These are phyloP conservation scores for Abramis brama DNA, from an alignment of 2,113 vertebrate species.

Conservation along the genomic window DNA sequence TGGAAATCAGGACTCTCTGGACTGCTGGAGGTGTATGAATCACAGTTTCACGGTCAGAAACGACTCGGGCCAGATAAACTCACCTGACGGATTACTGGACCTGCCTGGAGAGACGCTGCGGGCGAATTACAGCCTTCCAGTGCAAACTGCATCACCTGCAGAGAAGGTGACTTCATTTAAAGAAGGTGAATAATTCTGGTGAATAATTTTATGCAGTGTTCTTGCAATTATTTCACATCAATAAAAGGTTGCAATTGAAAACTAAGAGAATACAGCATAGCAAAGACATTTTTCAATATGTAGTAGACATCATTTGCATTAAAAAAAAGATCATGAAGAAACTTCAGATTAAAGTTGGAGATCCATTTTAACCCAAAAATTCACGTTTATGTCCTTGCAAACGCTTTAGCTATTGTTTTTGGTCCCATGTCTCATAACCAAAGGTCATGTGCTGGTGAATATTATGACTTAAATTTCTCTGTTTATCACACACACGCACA, in stretches of 20 bases:
- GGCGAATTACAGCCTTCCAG: slow-evolving; percentile 95
- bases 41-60: neutral
- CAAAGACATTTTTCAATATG: too few relatives aligned
- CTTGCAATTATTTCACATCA: neutral
- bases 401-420: neutral
- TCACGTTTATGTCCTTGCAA: neutral
- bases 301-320: neutral
- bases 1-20: neutral
- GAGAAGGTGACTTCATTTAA: neutral
- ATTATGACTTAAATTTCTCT: neutral
- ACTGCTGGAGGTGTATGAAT: slow-evolving; percentile 11
- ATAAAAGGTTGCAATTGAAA: neutral
- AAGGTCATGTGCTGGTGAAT: neutral
- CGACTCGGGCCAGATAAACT: slow-evolving; percentile 67
- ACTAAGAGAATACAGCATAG: neutral
- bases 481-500: too few relatives aligned
- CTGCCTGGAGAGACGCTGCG: slow-evolving; percentile 89
- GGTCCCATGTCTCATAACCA: neutral
- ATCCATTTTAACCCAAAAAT: neutral
- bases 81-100: slow-evolving; percentile 96
- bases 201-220: neutral
- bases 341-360: neutral
- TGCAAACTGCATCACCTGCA: slow-evolving; percentile 93
- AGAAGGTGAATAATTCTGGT: neutral
- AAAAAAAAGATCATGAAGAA: neutral